Evolutionary conservation across 1,140 invertebrate genomes (phyloP), one percentile per base, ranked within the genome.

Genomic region (Asobara japonica): DNA sequence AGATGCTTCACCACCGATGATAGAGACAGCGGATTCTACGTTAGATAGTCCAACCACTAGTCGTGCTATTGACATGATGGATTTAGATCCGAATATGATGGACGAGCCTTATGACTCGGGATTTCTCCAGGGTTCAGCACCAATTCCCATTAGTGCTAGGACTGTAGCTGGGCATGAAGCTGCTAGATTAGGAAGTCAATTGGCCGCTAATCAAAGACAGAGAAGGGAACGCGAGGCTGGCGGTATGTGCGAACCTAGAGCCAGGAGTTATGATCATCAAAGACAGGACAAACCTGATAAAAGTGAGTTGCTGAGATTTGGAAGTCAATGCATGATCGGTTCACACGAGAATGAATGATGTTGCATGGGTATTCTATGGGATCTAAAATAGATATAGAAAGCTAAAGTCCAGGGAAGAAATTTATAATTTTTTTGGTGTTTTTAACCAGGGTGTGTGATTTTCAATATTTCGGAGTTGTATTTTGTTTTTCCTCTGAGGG

Each of bases 121-220:
- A 45, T 87, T 87, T 72, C 74, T 87, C 45, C 86, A 87, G 67
- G 83, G 82, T 64, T 87, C 86, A 5, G 86, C 86, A 22, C 87
- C 87, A 4, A 88, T 88, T 75, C 87, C 87, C 6, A 88, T 88
- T 68, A 90, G 87, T 79, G 86, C 89, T 76, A 92, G 93, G 83
- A 94, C 93, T 13, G 93, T 94, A 16, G 91, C 92, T 71, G 93
- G 93, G 0, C 92, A 94, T 74, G 93, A 94, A 87, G 93, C 93
- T n/a, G 91, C 90, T 64, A 89, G 92, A 31, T 85, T 94, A 20
- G 93, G 90, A 41, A 92, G 91, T 74, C 92, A 94, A 82, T 83
- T 94, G 25, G 91, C 91, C 16, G 88, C 91, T 65, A 90, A 90
- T 80, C 87, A 89, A 73, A 86, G 89, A 73, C 82, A 86, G 66